Evolutionary conservation across 2,888 invertebrate genomes (phyloP).

Genomic region (Lottia scabra): DNA sequence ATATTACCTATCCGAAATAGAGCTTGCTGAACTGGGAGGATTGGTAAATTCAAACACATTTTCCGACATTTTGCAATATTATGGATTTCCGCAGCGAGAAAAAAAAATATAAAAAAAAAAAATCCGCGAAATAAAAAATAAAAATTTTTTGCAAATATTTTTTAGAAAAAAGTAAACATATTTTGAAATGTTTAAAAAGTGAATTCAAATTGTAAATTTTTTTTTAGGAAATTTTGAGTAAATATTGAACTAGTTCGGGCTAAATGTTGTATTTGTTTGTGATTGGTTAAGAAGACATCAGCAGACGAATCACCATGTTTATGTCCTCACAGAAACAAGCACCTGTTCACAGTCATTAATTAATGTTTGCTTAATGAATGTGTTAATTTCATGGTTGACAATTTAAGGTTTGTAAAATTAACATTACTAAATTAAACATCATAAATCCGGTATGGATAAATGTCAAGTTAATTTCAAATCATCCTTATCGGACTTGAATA

Average conservation of each 20-base stretch:
- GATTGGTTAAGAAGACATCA: conserved; percentile 23
- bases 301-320: conserved; percentile 27
- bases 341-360: too few species aligned
- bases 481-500: too few species aligned
- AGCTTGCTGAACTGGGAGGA: conserved; percentile 33
- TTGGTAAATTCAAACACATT: conserved; percentile 34
- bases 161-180: too few species aligned
- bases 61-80: conserved; percentile 20
- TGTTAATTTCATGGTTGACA: too few species aligned
- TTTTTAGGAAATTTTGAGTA: background rate
- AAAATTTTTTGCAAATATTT: too few species aligned
- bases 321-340: background rate
- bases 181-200: background rate
- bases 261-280: background rate
- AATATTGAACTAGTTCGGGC: conserved; percentile 4
- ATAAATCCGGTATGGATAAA: too few species aligned
- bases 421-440: too few species aligned
- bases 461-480: too few species aligned
- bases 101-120: too few species aligned
- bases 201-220: background rate
- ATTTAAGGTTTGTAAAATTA: too few species aligned
- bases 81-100: background rate
- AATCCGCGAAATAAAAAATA: too few species aligned
- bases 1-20: conserved; percentile 45
- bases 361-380: too few species aligned